These are phyloP conservation scores for Diadumene lineata DNA, from an alignment of 92 coral and sea anemone species.

Conservation along the genomic window DNA sequence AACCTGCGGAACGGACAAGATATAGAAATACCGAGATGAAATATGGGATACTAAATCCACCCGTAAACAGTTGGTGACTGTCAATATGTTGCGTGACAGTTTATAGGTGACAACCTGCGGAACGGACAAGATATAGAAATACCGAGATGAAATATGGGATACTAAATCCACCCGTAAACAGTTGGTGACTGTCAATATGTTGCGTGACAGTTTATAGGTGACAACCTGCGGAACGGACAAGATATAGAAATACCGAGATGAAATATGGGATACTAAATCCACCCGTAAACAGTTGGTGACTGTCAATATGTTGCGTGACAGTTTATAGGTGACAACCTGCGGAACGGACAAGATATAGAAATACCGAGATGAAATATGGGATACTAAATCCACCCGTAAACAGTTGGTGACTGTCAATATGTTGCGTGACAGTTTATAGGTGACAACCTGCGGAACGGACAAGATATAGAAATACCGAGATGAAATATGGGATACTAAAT, in stretches of 20 bases:
- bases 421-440: slow-evolving; percentile 72
- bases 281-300: slow-evolving; percentile 67
- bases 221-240: slow-evolving; percentile 52
- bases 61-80: slow-evolving; percentile 66
- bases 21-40: slow-evolving; percentile 1
- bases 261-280: slow-evolving; percentile 7
- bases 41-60: slow-evolving; percentile 26
- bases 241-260: neutral
- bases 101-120: slow-evolving; percentile 79
- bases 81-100: slow-evolving; percentile 71
- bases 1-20: slow-evolving; percentile 42
- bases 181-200: slow-evolving; percentile 58
- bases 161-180: slow-evolving; percentile 66
- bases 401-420: slow-evolving; percentile 62
- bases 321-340: slow-evolving; percentile 84
- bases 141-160: neutral
- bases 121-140: neutral
- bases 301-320: slow-evolving; percentile 67
- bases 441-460: slow-evolving; percentile 62
- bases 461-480: neutral
- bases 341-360: neutral
- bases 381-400: slow-evolving; percentile 82
- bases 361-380: neutral
- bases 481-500: neutral
- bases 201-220: slow-evolving; percentile 81